Evolutionary conservation across 2,113 vertebrate genomes (phyloP).

Genomic region (Guaruba guarouba): DNA sequence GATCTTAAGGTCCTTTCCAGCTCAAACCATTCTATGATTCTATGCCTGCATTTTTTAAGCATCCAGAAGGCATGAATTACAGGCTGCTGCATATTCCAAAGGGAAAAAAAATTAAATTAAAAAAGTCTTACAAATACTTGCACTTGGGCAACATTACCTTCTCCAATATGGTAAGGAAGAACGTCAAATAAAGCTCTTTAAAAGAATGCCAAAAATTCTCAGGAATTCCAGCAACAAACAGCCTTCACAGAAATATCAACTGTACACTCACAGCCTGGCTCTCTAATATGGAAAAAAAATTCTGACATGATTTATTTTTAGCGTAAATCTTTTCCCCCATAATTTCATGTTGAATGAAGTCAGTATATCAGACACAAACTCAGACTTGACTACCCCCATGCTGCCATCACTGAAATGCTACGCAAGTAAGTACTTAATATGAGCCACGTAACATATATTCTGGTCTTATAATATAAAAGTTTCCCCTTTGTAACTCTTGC

Average conservation of each 20-base stretch:
- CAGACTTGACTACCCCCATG: not conserved
- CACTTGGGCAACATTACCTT: not conserved
- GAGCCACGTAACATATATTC: not conserved
- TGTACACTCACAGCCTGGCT: not conserved
- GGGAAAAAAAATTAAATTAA: not conserved
- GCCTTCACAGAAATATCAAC: not conserved
- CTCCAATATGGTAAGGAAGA: not conserved
- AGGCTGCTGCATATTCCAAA: not conserved
- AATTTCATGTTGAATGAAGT: not conserved
- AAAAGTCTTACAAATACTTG: not conserved
- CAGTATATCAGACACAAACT: not conserved
- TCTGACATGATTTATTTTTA: not conserved
- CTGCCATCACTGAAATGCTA: not conserved
- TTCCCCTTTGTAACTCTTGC: not conserved
- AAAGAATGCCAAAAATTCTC: not conserved
- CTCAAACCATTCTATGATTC: not conserved
- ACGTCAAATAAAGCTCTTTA: not conserved
- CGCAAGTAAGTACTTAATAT: not conserved
- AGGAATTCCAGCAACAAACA: not conserved
- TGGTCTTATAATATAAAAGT: not conserved
- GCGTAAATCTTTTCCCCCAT: not conserved
- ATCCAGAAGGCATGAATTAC: not conserved
- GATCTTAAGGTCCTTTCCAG: not conserved
- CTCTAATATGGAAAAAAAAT: not conserved
- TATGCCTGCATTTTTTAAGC: not conserved